Evolutionary conservation across 2,797 vertebrate genomes (phyloP).

Genomic region (Mareca penelope): DNA sequence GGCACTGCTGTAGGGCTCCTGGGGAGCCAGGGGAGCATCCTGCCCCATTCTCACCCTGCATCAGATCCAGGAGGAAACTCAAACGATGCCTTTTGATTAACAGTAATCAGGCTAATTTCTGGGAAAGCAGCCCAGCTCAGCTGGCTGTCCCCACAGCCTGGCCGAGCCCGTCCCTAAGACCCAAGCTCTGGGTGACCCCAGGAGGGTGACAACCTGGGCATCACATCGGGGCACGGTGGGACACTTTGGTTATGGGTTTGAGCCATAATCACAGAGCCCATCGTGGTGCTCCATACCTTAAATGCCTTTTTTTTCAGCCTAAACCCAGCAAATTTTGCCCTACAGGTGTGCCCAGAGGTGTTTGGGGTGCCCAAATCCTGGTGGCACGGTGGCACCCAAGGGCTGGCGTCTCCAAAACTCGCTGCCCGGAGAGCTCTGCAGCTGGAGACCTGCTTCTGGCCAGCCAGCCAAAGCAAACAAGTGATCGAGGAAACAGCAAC

Average conservation of each 20-base stretch:
- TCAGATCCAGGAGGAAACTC: neutral
- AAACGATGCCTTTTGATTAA: neutral
- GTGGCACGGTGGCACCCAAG: neutral
- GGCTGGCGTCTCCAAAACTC: neutral
- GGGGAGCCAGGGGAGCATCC: no score
- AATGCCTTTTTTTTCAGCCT: neutral
- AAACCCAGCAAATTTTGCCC: neutral
- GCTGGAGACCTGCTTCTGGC: neutral
- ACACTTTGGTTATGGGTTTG: neutral
- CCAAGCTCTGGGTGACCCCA: neutral
- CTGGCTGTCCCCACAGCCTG: neutral
- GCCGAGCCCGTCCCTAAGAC: neutral
- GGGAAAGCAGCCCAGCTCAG: neutral
- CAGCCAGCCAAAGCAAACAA: slow-evolving; percentile 17
- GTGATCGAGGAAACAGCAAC: neutral
- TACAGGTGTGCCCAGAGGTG: neutral
- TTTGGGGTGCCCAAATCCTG: no score
- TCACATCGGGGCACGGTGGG: neutral
- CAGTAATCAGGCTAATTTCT: neutral
- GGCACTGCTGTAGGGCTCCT: neutral
- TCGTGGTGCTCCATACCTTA: neutral
- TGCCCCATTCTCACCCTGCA: neutral
- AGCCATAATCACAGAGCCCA: neutral
- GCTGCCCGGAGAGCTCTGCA: neutral
- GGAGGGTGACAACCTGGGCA: neutral